These are phyloP conservation scores for Zosterops pallidus DNA, from an alignment of 2,113 vertebrate genomes.

Conservation along the genomic window DNA sequence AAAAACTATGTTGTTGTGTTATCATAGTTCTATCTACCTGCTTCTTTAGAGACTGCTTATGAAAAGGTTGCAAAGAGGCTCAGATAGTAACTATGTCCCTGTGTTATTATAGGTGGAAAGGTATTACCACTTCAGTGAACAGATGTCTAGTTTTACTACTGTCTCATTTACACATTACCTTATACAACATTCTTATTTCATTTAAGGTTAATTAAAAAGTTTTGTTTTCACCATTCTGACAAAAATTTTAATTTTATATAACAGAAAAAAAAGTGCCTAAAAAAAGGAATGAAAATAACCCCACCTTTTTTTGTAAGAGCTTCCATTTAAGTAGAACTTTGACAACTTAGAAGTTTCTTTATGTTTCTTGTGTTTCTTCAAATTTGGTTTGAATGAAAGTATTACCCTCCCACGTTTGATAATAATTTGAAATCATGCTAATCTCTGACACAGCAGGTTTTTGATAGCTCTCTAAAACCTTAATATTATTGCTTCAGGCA, in stretches of 20 bases:
- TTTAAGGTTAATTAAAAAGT: background rate
- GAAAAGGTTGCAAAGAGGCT: background rate
- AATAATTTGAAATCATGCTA: conserved; percentile 77
- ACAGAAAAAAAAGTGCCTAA: background rate
- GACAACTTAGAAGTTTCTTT: background rate
- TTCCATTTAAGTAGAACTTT: background rate
- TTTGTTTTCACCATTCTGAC: background rate
- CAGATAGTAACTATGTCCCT: background rate
- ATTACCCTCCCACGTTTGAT: conserved; percentile 35
- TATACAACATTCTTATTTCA: background rate
- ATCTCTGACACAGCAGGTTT: conserved; percentile 85
- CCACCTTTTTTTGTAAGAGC: background rate
- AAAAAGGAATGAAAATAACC: background rate
- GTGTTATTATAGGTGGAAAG: background rate
- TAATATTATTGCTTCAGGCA: conserved; percentile 88
- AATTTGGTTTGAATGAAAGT: conserved; percentile 53
- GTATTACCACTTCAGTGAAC: background rate
- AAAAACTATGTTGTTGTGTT: background rate
- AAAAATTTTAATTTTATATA: background rate
- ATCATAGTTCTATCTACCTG: background rate
- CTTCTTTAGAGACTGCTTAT: background rate
- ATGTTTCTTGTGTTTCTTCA: conserved; percentile 13
- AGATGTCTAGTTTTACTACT: background rate
- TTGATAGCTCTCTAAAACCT: conserved; percentile 80
- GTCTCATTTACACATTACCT: background rate